These are phyloP conservation scores for Carpatolechia fugitivella DNA, from an alignment of 2,888 invertebrate species.

Conservation along the genomic window DNA sequence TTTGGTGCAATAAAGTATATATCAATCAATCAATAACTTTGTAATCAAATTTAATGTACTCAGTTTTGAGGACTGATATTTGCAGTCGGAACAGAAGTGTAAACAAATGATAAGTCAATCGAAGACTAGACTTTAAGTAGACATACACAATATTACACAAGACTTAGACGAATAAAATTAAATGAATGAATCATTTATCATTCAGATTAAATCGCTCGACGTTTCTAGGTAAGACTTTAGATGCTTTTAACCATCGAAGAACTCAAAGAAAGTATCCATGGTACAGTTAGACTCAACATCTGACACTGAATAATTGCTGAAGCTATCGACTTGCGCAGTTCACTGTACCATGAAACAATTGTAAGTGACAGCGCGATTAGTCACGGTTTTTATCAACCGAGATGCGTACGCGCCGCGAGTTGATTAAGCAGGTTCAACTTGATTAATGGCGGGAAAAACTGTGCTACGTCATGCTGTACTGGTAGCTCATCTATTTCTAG, in stretches of 20 bases:
- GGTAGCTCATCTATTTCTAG: neutral
- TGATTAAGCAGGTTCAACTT: slow-evolving; percentile 32
- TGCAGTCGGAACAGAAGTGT: no score
- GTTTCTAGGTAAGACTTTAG: no score
- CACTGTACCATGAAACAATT: slow-evolving; percentile 34
- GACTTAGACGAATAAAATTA: no score
- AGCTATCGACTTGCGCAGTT: slow-evolving; percentile 7
- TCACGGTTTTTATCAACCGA: slow-evolving; percentile 37
- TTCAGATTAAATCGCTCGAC: no score
- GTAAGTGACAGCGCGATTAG: slow-evolving; percentile 40
- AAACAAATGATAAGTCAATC: no score
- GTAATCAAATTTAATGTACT: no score
- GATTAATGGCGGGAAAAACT: slow-evolving; percentile 33
- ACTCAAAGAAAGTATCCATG: neutral
- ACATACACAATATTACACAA: no score
- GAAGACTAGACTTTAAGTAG: no score
- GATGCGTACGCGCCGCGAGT: slow-evolving; percentile 16
- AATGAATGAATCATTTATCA: no score
- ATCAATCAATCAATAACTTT: no score
- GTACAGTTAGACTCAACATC: neutral
- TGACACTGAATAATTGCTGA: neutral
- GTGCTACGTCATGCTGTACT: slow-evolving; percentile 19
- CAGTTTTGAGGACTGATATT: no score
- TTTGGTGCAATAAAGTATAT: no score
- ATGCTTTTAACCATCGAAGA: neutral